Base-by-base conservation (phyloP, 2,888 invertebrate species). In the Molanna angustata region DNA sequence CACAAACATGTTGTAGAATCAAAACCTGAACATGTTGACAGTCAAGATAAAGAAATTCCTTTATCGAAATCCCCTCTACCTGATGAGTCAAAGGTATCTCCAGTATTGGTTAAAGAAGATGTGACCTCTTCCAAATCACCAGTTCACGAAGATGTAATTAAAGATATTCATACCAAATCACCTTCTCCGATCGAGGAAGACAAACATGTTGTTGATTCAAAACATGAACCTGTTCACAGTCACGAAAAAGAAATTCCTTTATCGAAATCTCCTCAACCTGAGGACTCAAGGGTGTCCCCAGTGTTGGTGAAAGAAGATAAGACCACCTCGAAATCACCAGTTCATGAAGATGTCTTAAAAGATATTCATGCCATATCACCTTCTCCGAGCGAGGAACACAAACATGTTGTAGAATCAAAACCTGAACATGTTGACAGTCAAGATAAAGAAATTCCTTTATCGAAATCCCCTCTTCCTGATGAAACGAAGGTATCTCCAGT, bases 221-320 rank as follows among this genome's bases (percentile, higher is more conserved):
- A 27, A 27, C 27, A 6, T 21, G n/a, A 4, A 7, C 1, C 2
- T 35, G 35, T 11, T 13, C n/a, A 4, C 1, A 6, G 2, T 6
- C 1, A 22, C 13, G 21, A 1, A 3, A 7, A 43, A 21, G 2
- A 21, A 13, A 1, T 4, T 22, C 1, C 20, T 20, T 3, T 3
- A 27, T 22, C 3, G 14, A 44, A 31, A 6, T 16, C 13, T 16
- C 7, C 16, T 22, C 20, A 22, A 13, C 1, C 16, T 41, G 63
- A 66, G 13, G 71, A 69, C 50, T 16, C 32, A 14, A 19, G 11
- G 14, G 17, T n/a, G 1, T 3, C 16, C 2, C 2, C 11, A 4
- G 7, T n/a, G 1, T 20, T 27, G 16, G 17, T 22, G 9, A 19
- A 2, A 9, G 16, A 39, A n/a, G 3, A 27, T 27, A 49, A 2